phyloP scores from a whole-genome alignment of 1,140 invertebrate genomes.

The Neotoxoptera formosana region DNA sequence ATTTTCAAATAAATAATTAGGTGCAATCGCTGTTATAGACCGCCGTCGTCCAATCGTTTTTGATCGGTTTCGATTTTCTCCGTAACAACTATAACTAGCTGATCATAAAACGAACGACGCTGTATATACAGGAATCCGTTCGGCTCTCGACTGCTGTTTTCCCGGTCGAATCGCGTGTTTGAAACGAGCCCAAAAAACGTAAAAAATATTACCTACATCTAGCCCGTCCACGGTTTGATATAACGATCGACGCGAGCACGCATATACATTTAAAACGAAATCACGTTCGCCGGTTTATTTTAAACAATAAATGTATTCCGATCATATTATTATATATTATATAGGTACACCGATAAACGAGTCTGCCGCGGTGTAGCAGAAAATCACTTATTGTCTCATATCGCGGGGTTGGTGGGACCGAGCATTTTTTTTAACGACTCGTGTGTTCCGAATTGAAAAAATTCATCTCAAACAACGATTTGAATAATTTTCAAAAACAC shows the following conservation, averaged over 20 bases:
- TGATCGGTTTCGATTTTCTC: not conserved
- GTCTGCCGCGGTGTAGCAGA: not conserved
- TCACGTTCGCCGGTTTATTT: not conserved
- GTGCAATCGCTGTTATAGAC: not conserved
- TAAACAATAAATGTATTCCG: not conserved
- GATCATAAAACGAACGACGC: not conserved
- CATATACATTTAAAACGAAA: not conserved
- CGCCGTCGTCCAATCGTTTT: not conserved
- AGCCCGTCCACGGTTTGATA: not conserved
- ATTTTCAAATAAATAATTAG: not conserved
- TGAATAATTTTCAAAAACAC: not conserved
- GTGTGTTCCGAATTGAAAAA: not conserved
- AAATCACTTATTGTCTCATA: not conserved
- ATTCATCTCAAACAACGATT: not conserved
- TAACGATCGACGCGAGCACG: not conserved
- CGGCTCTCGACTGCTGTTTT: not conserved
- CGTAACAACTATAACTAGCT: too few relatives aligned
- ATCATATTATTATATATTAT: too few relatives aligned
- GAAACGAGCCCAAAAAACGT: not conserved
- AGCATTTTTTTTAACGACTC: not conserved
- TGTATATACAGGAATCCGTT: not conserved
- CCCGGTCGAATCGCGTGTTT: not conserved
- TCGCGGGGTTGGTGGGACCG: not conserved
- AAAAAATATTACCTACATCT: too few relatives aligned
- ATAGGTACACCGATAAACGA: not conserved